phyloP scores from a whole-genome alignment of 2,888 invertebrate genomes.

The Napeogenes sylphis region DNA sequence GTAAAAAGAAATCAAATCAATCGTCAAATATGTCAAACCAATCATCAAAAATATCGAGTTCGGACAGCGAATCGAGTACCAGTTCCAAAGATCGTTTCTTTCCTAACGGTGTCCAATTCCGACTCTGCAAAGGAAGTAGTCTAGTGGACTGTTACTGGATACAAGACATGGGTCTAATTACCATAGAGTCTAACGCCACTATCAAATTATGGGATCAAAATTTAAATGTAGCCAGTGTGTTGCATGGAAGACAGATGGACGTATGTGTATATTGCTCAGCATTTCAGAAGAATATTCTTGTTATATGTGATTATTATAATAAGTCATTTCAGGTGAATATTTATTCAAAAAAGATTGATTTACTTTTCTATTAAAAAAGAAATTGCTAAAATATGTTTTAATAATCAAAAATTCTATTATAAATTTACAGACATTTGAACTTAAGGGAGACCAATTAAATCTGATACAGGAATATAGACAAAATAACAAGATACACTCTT shows the following conservation, averaged over 20 bases:
- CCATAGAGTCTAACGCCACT: constrained; percentile 60
- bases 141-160: constrained; percentile 62
- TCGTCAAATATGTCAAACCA: constrained; percentile 39
- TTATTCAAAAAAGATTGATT: constrained; percentile 6
- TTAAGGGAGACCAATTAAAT: constrained; percentile 45
- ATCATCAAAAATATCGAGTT: constrained; percentile 48
- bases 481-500: constrained; percentile 59
- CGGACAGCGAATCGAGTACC: constrained; percentile 55
- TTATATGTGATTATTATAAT: constrained; percentile 59
- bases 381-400: background rate
- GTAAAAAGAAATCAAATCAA: constrained; percentile 42
- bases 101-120: constrained; percentile 46
- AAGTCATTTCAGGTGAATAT: constrained; percentile 58
- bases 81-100: constrained; percentile 51
- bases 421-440: constrained; percentile 52
- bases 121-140: constrained; percentile 43
- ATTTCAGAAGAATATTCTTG: constrained; percentile 55
- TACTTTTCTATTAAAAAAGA: background rate
- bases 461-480: constrained; percentile 54
- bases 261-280: constrained; percentile 55
- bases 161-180: constrained; percentile 51
- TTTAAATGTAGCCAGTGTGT: constrained; percentile 49
- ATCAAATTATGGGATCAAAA: constrained; percentile 62
- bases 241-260: constrained; percentile 56
- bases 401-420: background rate